Evolutionary conservation across 2,888 invertebrate species (phyloP), one percentile per base, ranked within the genome.

Genomic region (Lottia gigantea): DNA sequence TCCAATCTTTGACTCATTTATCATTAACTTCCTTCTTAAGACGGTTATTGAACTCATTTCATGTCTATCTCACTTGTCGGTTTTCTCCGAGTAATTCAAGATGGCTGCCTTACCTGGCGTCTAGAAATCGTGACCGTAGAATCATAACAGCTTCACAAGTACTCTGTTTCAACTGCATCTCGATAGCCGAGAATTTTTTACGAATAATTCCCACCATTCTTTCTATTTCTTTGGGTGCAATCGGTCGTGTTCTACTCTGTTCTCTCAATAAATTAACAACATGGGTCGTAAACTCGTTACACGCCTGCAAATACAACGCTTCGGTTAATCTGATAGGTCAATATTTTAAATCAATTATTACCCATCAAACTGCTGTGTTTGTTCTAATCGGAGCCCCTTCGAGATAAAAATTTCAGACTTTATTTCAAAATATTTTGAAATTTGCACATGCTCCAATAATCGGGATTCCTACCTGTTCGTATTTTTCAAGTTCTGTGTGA

Each of bases 81-180:
- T n/a, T n/a, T n/a, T n/a, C n/a, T n/a, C n/a, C 31, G 2, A 6
- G 7, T 6, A 40, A 40, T 40, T 40, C 40, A 40, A 40, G 40
- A 40, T 40, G 40, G 40, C 40, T 40, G 40, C 19, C 80, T 82
- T 83, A 92, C 92, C 93, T 92, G 73, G 93, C 93, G 85, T 93
- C 93, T 71, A 93, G 90, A 89, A 93, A 93, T 85, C 92, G 80
- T 78, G 96, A 96, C 86, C 97, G 92, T 77, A 99, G 92, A 81
- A 99, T 98, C 99, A 99, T 99, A 80, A 99, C 98, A 64, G 98
- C 98, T 89, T 99, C 99, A 89, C 99, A 99, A 62, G 98, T 99
- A 83, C 97, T 97, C 91, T 99, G 99, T 90, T 99, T 99, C 85
- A 99, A 91, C 91, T 99, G 99, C 82, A 91, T 90, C 84, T 91